Percentiles rank a stretch among this genome's conserved stretches.
Conservation (phyloP, 2,113 vertebrate species). For the Mastomys natalensis region DNA sequence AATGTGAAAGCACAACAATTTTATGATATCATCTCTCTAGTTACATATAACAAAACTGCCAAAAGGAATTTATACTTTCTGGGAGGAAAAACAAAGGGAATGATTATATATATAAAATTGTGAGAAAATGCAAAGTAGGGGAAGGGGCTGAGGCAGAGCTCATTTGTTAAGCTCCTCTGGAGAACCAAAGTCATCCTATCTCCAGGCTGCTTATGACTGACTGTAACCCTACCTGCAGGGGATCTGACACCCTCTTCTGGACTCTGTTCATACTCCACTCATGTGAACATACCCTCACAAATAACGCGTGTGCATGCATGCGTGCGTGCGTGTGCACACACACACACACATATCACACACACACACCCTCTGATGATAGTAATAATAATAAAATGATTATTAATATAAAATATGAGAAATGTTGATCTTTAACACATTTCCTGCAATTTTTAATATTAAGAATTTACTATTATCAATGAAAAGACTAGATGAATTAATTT, state of each 20-base stretch:
- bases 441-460: background rate
- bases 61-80: background rate
- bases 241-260: background rate
- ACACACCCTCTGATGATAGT: background rate
- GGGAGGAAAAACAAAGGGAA: background rate
- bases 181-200: background rate
- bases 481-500: background rate
- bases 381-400: no score
- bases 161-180: no score
- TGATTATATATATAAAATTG: background rate
- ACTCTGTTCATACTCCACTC: background rate
- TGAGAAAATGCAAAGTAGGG: background rate
- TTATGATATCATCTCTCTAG: background rate
- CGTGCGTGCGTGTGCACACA: no score
- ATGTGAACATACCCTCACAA: background rate
- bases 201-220: background rate
- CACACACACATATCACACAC: background rate
- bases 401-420: background rate
- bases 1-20: background rate
- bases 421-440: background rate
- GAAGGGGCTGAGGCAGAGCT: background rate
- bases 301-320: no score
- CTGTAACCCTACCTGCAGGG: background rate
- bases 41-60: background rate
- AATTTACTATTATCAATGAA: background rate